Base-by-base conservation (phyloP, 35 echinoderm and acorn worm genomes). In the Heliocidaris tuberculata region DNA sequence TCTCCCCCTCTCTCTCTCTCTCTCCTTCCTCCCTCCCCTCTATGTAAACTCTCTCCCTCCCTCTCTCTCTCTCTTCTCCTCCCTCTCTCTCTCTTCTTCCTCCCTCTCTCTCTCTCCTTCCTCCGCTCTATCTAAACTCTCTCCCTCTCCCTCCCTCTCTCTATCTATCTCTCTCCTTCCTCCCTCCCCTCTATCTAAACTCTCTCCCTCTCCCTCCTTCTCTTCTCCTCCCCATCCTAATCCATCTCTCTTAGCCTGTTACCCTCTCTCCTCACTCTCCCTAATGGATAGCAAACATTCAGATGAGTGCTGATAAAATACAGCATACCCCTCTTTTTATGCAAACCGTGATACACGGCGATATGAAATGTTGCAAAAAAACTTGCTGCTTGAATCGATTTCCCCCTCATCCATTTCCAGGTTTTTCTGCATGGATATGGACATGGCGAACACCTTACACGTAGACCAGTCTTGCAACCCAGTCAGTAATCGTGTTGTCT, bases 231-330 rank as follows among this genome's bases (percentile, higher is more conserved):
- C 65, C 21, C 65, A 27, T 3, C 35, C 35, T 7, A 27, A 17
- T n/a, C 21, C 27, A 21, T 78, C 19, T 78, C 60, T 70, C 21
- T n/a, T n/a, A n/a, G 65, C 27, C 65, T 6, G 21, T 6, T 19
- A 13, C 35, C 35, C 0, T 42, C 65, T 78, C 21, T 78, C 65
- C n/a, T 78, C 65, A 78, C 65, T 78, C 65, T 78, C 65, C 27
- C 65, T 78, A 78, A 78, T 78, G 65, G 65, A 78, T 78, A 78
- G 65, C 65, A 78, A 78, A 78, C 65, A 78, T n/a, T 78, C 21
- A 7, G 65, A 78, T 27, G 21, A 78, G 65, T n/a, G 65, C 65
- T 78, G 21, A n/a, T 78, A 78, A 78, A 78, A 78, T 27, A 78
- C 21, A 78, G 7, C 27, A 78, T n/a, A 78, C 27, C 65, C 65